These are phyloP conservation scores for Athrips mouffetella DNA, from an alignment of 2,888 invertebrate species.

Conservation along the genomic window DNA sequence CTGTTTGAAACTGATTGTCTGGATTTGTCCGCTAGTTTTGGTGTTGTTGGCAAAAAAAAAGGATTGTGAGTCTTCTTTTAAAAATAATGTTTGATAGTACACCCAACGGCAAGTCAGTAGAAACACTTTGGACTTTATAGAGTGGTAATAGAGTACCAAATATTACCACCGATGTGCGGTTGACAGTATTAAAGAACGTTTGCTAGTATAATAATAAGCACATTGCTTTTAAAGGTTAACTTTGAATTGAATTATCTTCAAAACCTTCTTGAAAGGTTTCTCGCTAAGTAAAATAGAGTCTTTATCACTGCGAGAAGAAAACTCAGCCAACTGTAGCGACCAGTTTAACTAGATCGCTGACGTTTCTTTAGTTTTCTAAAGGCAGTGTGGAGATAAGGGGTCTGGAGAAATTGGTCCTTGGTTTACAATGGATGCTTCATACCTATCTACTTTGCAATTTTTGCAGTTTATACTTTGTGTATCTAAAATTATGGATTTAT, in stretches of 20 bases:
- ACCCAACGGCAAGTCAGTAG: too few species aligned
- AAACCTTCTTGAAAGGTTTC: slow-evolving; percentile 6
- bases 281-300: slow-evolving; percentile 7
- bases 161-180: too few species aligned
- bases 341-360: slow-evolving; percentile 13
- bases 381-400: background rate
- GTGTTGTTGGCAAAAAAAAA: too few species aligned
- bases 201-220: too few species aligned
- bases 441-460: background rate
- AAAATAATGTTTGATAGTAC: too few species aligned
- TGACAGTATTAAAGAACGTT: too few species aligned
- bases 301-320: slow-evolving; percentile 18
- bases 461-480: background rate
- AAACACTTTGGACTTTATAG: too few species aligned
- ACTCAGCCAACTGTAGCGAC: background rate
- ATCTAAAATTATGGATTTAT: too few species aligned
- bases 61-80: too few species aligned
- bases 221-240: slow-evolving; percentile 6
- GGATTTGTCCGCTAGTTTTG: too few species aligned
- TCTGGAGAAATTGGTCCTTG: background rate
- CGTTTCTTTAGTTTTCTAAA: slow-evolving; percentile 10
- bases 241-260: slow-evolving; percentile 6
- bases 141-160: too few species aligned
- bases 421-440: background rate
- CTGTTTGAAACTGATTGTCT: too few species aligned